phyloP scores from a whole-genome alignment of 2,113 vertebrate genomes.

The Bufo gargarizans region DNA sequence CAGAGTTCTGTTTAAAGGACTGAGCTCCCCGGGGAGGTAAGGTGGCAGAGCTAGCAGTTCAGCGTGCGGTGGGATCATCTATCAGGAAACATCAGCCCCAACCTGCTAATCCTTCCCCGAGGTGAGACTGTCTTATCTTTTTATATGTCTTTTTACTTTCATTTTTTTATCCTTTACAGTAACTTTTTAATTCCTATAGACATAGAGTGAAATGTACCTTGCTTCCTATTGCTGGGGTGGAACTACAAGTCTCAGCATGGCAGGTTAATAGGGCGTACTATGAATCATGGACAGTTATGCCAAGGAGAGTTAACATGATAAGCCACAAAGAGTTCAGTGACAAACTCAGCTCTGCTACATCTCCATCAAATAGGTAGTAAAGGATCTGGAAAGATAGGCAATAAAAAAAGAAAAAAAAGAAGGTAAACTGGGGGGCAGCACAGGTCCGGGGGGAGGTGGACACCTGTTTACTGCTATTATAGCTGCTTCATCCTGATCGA shows the following conservation, averaged over 20 bases:
- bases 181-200: not conserved
- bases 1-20: conserved; percentile 52
- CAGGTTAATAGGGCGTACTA: not conserved
- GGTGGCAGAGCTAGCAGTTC: conserved; percentile 15
- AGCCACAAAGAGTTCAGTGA: not conserved
- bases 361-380: not conserved
- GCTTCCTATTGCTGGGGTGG: not conserved
- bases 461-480: not conserved
- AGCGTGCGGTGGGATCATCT: conserved; percentile 7
- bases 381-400: not conserved
- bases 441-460: not conserved
- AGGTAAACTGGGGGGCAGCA: not conserved
- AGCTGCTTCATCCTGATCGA: not conserved
- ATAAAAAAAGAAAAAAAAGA: not conserved
- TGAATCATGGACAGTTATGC: too few relatives aligned
- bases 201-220: not conserved
- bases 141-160: not conserved
- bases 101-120: not conserved
- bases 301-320: not conserved
- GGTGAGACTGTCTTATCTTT: not conserved
- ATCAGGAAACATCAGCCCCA: not conserved
- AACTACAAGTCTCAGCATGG: not conserved
- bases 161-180: not conserved
- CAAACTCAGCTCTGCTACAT: conserved; percentile 8
- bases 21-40: conserved; percentile 40